A percentile compares a stretch with the other conserved stretches of the same genome.
phyloP scores from a whole-genome alignment of 2,888 invertebrate species.

The Acronicta leporina region DNA sequence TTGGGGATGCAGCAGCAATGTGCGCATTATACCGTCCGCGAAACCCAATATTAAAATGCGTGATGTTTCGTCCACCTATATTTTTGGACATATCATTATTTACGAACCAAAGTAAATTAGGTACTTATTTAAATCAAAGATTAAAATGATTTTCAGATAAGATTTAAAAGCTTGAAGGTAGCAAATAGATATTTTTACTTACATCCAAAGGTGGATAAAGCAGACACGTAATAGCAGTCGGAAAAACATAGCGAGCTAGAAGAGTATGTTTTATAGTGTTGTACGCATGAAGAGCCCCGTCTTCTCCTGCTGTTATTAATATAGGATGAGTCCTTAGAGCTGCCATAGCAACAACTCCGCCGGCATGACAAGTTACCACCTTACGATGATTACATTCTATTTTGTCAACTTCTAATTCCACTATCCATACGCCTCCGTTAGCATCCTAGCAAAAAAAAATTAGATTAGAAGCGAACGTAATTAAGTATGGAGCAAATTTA shows the following conservation, averaged over 20 bases:
- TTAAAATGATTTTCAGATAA: background rate
- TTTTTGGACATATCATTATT: background rate
- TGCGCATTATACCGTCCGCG: conserved; percentile 92
- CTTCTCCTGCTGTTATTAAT: conserved; percentile 92
- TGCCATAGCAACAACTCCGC: conserved; percentile 91
- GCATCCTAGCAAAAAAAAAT: conserved; percentile 90
- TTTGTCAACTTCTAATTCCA: conserved; percentile 83
- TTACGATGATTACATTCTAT: conserved; percentile 78
- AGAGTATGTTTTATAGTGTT: conserved; percentile 90
- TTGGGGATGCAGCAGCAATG: conserved; percentile 76
- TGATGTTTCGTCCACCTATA: conserved; percentile 90
- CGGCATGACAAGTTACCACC: conserved; percentile 93
- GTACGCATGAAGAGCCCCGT: conserved; percentile 93
- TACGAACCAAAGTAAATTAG: too few relatives aligned
- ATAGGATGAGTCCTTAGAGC: conserved; percentile 92
- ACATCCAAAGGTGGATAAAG: conserved; percentile 93
- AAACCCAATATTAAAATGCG: conserved; percentile 92
- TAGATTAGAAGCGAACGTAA: conserved; percentile 7
- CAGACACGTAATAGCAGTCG: conserved; percentile 87
- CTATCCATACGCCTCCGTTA: conserved; percentile 92
- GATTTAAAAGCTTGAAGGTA: background rate
- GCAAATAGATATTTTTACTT: conserved; percentile 57
- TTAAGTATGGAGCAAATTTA: background rate
- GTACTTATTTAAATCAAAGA: too few relatives aligned
- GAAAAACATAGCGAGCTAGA: conserved; percentile 89